Base-by-base conservation (phyloP, 2,888 invertebrate species). In the Apotomis capreana region DNA sequence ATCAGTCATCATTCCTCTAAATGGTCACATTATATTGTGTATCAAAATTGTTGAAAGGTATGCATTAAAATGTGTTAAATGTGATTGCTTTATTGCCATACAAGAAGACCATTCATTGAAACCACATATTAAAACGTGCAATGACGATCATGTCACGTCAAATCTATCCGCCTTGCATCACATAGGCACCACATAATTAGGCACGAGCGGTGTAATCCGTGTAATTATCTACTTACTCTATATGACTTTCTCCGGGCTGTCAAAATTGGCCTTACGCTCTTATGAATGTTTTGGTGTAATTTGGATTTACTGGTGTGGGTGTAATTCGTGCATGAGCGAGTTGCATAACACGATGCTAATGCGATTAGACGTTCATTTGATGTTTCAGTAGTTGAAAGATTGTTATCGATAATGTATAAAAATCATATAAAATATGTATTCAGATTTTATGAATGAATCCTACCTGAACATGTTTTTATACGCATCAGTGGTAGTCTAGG, bases 231-330 rank as follows among this genome's bases (percentile, higher is more conserved):
- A 51, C 63, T 62, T 68, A 68, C 68, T 69, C 52, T 44, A 62
- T 69, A 76, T 79, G 80, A 81, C 84, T 84, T 84, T 84, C 83
- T 76, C 83, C 74, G 68, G 74, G 75, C 75, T 74, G 78, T 79
- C 78, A 76, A 80, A 84, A 83, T 83, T 80, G 78, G 79, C 74
- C 73, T 75, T 74, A 79, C 76, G 76, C 70, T 62, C 59, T 73
- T 76, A 70, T 60, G 76, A 75, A 69, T 73, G 76, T 78, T 65
- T 75, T 58, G 69, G 72, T 76, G 78, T 80, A 82, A 77, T 78
- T 78, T 76, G 76, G 62, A 75, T 75, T 73, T 70, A 75, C 65
- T 70, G 72, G 74, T 74, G 70, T 74, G 75, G 60, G 70, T 81
- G 80, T 85, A 84, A 84, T 86, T 84, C 64, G 64, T 61, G 64